Percentiles rank a stretch among this genome's conserved stretches.
phyloP scores from a whole-genome alignment of 1,140 invertebrate genomes.

The Pygmarrhopalites habei region DNA sequence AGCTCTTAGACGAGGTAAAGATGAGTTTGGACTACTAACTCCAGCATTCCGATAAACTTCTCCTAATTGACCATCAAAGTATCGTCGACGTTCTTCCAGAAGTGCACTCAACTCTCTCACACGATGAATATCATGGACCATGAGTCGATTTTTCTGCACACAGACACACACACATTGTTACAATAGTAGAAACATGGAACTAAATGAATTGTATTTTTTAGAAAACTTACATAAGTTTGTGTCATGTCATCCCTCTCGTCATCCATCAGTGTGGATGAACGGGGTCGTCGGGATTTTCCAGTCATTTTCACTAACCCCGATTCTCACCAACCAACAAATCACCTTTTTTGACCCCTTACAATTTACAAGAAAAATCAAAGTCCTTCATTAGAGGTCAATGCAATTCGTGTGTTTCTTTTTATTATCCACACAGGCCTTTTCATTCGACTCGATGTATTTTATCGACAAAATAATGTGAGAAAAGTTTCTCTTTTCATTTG shows the following conservation, averaged over 20 bases:
- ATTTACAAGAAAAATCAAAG: no score
- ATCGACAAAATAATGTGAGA: no score
- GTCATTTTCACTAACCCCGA: no score
- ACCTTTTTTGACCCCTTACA: no score
- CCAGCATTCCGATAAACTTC: slow-evolving; percentile 10
- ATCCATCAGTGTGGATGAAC: not conserved
- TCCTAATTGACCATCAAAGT: slow-evolving; percentile 9
- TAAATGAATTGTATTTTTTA: not conserved
- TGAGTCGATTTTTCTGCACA: slow-evolving; percentile 4
- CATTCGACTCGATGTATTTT: no score
- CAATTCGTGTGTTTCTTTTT: no score
- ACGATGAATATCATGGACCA: slow-evolving; percentile 10
- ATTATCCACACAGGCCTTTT: no score
- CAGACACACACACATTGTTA: not conserved
- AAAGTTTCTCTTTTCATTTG: no score
- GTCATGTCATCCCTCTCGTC: not conserved
- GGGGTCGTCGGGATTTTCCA: no score
- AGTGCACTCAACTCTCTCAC: slow-evolving; percentile 7
- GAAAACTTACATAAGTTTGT: slow-evolving; percentile 1
- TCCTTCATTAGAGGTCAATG: no score
- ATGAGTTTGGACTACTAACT: not conserved
- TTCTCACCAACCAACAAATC: no score
- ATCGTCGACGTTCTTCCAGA: not conserved
- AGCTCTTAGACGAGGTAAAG: not conserved
- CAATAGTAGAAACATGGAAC: not conserved